These are phyloP conservation scores for Sisor rabdophorus DNA, from an alignment of 2,113 vertebrate genomes.

Conservation along the genomic window DNA sequence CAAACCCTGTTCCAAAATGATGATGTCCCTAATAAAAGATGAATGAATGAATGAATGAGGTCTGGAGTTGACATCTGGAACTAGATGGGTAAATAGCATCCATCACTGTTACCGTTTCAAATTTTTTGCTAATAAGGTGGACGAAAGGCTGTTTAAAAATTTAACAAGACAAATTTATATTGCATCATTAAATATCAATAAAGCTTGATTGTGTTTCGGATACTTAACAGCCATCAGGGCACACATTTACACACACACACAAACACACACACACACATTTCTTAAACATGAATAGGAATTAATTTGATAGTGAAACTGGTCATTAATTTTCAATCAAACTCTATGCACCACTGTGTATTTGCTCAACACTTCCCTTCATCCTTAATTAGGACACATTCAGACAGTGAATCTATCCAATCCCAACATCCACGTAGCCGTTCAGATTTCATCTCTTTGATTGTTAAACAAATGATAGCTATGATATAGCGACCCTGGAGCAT, in stretches of 20 bases:
- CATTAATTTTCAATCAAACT: not conserved
- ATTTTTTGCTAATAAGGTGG: too few species aligned
- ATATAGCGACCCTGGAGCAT: too few species aligned
- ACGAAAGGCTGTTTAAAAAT: not conserved
- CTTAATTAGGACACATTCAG: conserved; percentile 1
- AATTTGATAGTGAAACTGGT: not conserved
- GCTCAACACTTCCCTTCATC: not conserved
- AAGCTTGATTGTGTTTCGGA: not conserved
- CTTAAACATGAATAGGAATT: not conserved
- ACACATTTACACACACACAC: not conserved
- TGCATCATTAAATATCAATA: not conserved
- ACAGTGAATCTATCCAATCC: not conserved
- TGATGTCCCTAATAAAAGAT: too few species aligned
- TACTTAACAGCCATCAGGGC: not conserved
- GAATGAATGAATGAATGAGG: too few species aligned
- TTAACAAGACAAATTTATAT: not conserved
- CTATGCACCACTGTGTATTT: not conserved
- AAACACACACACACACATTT: not conserved
- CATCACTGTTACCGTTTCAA: too few species aligned
- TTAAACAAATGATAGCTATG: not conserved
- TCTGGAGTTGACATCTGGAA: too few species aligned
- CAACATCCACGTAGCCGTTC: not conserved
- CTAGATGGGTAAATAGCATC: too few species aligned
- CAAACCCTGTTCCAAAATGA: too few species aligned
- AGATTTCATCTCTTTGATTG: not conserved